Base-by-base conservation (phyloP, 2,797 vertebrate species). In the Chrysocyon brachyurus region DNA sequence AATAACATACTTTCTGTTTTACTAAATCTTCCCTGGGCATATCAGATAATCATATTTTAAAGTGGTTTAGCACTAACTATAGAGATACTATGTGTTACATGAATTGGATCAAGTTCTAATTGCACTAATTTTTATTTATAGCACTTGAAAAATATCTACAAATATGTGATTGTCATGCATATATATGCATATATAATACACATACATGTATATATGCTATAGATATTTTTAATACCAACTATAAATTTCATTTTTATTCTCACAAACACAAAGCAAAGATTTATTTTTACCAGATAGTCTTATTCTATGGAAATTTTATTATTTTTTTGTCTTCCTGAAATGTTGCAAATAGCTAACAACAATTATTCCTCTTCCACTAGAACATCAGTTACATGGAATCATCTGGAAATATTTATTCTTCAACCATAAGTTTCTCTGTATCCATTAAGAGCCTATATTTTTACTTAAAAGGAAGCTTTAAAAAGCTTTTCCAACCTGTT, bases 21-120 rank as follows among this genome's bases (percentile, higher is more conserved):
- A 95, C 64, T 97, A 98, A 97, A 85, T 96, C 72, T 91, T 24
- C 21, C 93, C 93, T 95, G 54, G 84, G 12, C 72, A 89, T 97
- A 94, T 83, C 49, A 78, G 31, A 72, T 0, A 40, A 93, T 57
- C 95, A 61, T 28, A 85, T 91, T 85, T 88, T 96, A 96, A n/a
- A 97, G 96, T 94, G 81, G 54, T 78, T 96, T 97, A 96, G 17
- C 70, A 96, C 15, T 91, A 57, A 86, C n/a, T 92, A 73, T 28
- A 33, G 86, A 85, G 85, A 79, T 95, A 61, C 33, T 0, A 5
- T 19, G 16, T 4, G 6, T 94, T 79, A 75, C 21, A 57, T 21
- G 95, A 93, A 75, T 54, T 49, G 72, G 36, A 68, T n/a, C 17
- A n/a, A 85, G 33, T 97, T 96, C 4, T 82, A 91, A 87, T 6